Conservation (phyloP, 2,113 vertebrate genomes). For the Lasiurus cinereus region DNA sequence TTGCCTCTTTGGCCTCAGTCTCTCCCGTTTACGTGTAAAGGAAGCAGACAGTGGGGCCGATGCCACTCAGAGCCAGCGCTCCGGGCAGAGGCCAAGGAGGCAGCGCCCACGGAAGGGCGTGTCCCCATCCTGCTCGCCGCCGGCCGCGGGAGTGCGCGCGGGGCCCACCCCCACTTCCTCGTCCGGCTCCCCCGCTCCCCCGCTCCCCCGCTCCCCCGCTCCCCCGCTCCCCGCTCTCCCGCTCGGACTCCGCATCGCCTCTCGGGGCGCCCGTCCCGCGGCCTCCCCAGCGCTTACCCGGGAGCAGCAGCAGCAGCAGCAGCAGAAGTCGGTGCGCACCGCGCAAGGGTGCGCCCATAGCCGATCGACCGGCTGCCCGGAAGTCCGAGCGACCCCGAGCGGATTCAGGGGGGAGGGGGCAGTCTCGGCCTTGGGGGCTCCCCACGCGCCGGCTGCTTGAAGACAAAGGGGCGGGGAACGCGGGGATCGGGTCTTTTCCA, state of each 20-base stretch:
- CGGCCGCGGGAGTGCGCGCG: not conserved
- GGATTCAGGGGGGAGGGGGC: not conserved
- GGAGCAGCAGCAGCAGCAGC: not conserved
- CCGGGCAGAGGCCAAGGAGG: not conserved
- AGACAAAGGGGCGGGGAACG: not conserved
- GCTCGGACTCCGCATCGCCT: not conserved
- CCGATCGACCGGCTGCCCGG: not conserved
- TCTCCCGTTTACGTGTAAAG: not conserved
- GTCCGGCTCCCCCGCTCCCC: not conserved
- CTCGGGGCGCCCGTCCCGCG: not conserved
- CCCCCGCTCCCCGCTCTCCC: not conserved
- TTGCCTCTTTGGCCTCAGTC: not conserved
- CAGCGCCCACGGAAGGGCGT: too few relatives aligned
- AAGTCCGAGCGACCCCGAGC: not conserved
- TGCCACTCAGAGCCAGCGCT: not conserved
- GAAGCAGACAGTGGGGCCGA: not conserved
- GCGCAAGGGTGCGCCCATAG: slow-evolving; percentile 1
- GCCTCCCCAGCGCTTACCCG: not conserved
- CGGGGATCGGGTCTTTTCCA: not conserved
- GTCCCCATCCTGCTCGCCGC: not conserved
- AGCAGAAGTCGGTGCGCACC: not conserved
- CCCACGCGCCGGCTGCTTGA: accelerated
- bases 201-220: not conserved
- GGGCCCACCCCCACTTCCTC: not conserved
- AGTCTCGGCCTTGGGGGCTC: not conserved